Conservation (phyloP, 2,797 vertebrate genomes). For the Ctenopoma kingsleyae region DNA sequence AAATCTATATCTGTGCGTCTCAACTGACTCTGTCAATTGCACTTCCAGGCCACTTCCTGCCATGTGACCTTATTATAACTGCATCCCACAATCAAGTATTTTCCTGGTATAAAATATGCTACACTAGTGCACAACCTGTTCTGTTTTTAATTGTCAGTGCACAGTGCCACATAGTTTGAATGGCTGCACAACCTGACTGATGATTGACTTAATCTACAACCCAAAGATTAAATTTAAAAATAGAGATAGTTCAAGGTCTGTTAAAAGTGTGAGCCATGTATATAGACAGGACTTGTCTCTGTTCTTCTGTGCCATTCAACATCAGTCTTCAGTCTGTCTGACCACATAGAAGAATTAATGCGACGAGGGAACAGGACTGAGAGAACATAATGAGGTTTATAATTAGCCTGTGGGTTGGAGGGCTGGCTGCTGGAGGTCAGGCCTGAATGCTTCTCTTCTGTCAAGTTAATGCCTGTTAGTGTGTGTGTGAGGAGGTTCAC, state of each 20-base stretch:
- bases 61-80: neutral
- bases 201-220: neutral
- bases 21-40: neutral
- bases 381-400: constrained; percentile 81
- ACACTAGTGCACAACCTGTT: neutral
- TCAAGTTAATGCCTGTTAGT: constrained; percentile 70
- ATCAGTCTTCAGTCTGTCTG: constrained; percentile 42
- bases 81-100: neutral
- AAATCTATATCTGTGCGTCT: neutral
- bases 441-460: constrained; percentile 60
- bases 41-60: neutral
- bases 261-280: neutral
- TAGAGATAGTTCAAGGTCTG: neutral
- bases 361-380: constrained; percentile 60
- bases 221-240: neutral
- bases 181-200: neutral
- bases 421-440: constrained; percentile 71
- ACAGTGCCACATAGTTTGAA: neutral
- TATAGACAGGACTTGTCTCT: constrained; percentile 23
- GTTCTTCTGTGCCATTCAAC: constrained; percentile 23
- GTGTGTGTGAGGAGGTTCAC: constrained; percentile 2
- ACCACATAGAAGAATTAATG: constrained; percentile 62
- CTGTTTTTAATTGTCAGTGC: neutral
- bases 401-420: constrained; percentile 79
- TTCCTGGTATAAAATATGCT: neutral